Evolutionary conservation across 2,888 invertebrate species (phyloP), one percentile per base, ranked within the genome.

Genomic region (Orthonevra nobilis): DNA sequence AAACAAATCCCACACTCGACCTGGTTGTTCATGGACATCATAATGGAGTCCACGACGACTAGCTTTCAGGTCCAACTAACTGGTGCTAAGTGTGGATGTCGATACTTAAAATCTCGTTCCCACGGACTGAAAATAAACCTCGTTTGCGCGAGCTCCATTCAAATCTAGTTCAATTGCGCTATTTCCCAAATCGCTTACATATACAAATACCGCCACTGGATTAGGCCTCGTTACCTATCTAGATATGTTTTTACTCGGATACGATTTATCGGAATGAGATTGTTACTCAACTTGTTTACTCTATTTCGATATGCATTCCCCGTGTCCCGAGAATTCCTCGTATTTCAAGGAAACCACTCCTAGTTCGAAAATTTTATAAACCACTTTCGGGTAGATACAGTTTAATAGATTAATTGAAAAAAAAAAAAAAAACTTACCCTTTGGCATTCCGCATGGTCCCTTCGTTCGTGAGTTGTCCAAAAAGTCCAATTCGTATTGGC

Each of bases 371-470:
- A 6, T 19, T 26, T 26, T n/a, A n/a, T n/a, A n/a, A n/a, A n/a
- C n/a, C n/a, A n/a, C n/a, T n/a, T n/a, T n/a, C n/a, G n/a, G n/a
- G n/a, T n/a, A n/a, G n/a, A n/a, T n/a, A n/a, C n/a, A n/a, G n/a
- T n/a, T n/a, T n/a, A n/a, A n/a, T n/a, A n/a, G 14, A 34, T 14
- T 54, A 56, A 68, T 23, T 54, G 19, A 36, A 50, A n/a, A 12
- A 46, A 38, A 86, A 46, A 14, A 36, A 50, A n/a, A 12, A 46
- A 38, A 86, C 91, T 92, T 89, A 96, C 96, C 96, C 94, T 94
- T 95, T 17, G 97, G 96, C 95, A 97, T 97, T 82, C 98, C 98
- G 88, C 98, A 98, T 73, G 97, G 97, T 77, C 94, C 93, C 85
- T 94, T 94, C 23, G 97, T 97, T 85, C 97, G 92, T 42, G 94